Conservation (phyloP, 2,113 vertebrate genomes). For the Oryzias woworae region DNA sequence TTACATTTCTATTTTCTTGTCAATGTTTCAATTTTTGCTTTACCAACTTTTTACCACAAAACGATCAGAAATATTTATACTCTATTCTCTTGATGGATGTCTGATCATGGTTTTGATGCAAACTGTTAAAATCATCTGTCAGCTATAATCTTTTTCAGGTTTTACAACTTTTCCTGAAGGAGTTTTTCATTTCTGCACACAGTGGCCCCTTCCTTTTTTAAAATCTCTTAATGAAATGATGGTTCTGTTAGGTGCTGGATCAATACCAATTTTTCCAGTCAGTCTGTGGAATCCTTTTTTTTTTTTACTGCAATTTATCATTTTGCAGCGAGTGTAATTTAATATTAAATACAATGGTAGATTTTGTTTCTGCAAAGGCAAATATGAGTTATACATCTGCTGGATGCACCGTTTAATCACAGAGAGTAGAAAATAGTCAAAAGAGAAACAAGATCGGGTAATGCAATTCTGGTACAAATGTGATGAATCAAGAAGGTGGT, state of each 20-base stretch:
- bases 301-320: not conserved
- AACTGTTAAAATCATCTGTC: too few species aligned
- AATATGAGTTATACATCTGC: slow-evolving; percentile 26
- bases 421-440: slow-evolving; percentile 37
- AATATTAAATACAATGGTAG: not conserved
- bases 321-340: not conserved
- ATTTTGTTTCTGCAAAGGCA: not conserved
- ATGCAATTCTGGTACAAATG: slow-evolving; percentile 58
- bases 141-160: too few species aligned
- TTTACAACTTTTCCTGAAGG: too few species aligned
- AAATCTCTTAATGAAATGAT: not conserved
- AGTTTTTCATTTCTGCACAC: too few species aligned
- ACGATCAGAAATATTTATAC: slow-evolving; percentile 22
- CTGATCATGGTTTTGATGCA: not conserved
- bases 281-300: slow-evolving; percentile 8
- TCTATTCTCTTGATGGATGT: slow-evolving; percentile 21
- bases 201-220: not conserved
- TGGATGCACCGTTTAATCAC: slow-evolving; percentile 38
- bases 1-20: slow-evolving; percentile 49
- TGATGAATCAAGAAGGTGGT: slow-evolving; percentile 45
- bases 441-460: slow-evolving; percentile 27
- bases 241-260: not conserved
- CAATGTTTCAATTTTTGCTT: slow-evolving; percentile 27
- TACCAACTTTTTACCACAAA: slow-evolving; percentile 50
- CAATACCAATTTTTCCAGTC: not conserved